Conservation (phyloP, 2,888 invertebrate genomes). For the Sinelater perroti region DNA sequence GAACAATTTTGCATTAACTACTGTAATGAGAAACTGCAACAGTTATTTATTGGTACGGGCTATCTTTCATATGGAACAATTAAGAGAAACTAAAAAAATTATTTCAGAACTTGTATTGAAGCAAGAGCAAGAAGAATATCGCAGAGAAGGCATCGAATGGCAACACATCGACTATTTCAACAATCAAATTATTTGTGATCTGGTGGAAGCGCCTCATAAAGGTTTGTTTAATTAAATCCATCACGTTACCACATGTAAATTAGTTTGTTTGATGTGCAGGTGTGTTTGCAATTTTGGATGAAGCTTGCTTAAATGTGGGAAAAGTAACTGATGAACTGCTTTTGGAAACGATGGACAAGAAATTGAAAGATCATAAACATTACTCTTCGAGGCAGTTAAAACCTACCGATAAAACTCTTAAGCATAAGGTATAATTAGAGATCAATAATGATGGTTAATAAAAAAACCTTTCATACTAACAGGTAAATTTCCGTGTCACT, state of each 20-base stretch:
- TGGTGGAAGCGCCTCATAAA: slow-evolving; percentile 93
- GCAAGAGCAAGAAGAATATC: slow-evolving; percentile 98
- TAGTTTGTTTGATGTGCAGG: no score
- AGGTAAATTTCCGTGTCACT: slow-evolving; percentile 78
- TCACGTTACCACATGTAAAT: no score
- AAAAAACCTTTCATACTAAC: no score
- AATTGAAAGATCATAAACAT: slow-evolving; percentile 85
- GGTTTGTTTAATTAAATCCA: slow-evolving; percentile 66
- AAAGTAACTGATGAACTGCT: slow-evolving; percentile 87
- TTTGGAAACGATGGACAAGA: slow-evolving; percentile 92
- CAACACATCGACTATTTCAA: slow-evolving; percentile 95
- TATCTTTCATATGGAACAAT: background rate
- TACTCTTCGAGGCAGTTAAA: slow-evolving; percentile 88
- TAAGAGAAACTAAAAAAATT: background rate
- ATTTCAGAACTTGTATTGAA: slow-evolving; percentile 89
- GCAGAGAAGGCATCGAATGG: slow-evolving; percentile 95
- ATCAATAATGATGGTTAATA: background rate
- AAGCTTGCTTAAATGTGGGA: slow-evolving; percentile 95
- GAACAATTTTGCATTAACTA: slow-evolving; percentile 99
- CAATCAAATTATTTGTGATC: slow-evolving; percentile 94
- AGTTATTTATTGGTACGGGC: slow-evolving; percentile 87
- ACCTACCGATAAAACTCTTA: slow-evolving; percentile 76
- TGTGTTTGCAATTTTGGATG: slow-evolving; percentile 91
- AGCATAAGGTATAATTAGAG: slow-evolving; percentile 28
- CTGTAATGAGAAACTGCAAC: slow-evolving; percentile 98